Evolutionary conservation across 2,113 vertebrate species (phyloP).

Genomic region (Telmatochromis sp.): DNA sequence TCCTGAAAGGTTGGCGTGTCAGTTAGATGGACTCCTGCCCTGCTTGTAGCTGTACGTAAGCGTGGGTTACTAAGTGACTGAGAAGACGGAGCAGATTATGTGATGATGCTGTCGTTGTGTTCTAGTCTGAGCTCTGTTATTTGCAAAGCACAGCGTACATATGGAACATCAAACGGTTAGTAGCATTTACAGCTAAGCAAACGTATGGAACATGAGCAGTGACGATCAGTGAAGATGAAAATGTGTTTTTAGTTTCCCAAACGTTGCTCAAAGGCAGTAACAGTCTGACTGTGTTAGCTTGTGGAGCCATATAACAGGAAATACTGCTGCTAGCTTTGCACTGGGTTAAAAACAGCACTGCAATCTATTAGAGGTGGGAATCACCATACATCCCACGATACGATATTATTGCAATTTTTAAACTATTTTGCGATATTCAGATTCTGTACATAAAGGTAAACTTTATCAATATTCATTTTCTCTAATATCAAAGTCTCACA

Average conservation of each 20-base stretch:
- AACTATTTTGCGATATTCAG: no score
- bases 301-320: background rate
- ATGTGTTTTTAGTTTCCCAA: background rate
- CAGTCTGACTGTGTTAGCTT: background rate
- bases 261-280: background rate
- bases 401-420: no score
- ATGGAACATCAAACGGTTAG: accelerated
- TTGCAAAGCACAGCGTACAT: accelerated
- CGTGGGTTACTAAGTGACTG: background rate
- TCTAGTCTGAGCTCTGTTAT: background rate
- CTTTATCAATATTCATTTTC: accelerated
- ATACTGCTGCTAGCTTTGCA: background rate
- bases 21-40: background rate
- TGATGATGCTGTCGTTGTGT: background rate
- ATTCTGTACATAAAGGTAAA: no score
- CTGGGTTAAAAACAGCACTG: accelerated
- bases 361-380: no score
- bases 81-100: background rate
- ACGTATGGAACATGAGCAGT: background rate
- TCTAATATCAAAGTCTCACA: no score
- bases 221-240: background rate
- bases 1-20: background rate
- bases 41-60: background rate
- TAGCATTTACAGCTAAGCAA: background rate
- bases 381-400: no score